These are phyloP conservation scores for Achroia grisella DNA, from an alignment of 1,140 invertebrate species.

Conservation along the genomic window DNA sequence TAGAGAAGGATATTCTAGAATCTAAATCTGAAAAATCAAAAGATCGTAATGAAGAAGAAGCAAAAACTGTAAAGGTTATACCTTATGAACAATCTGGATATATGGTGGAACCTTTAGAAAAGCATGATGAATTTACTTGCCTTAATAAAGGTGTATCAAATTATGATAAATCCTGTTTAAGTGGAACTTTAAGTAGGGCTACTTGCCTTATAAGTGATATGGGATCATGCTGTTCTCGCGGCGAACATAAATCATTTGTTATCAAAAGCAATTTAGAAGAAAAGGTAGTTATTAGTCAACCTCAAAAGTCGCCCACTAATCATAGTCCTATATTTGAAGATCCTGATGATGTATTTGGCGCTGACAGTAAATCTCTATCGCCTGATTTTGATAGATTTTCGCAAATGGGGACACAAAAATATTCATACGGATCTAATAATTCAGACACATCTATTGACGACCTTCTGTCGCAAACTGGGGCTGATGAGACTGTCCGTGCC, in stretches of 20 bases:
- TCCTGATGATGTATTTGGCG: slow-evolving; percentile 78
- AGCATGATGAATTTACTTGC: slow-evolving; percentile 53
- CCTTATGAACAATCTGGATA: slow-evolving; percentile 69
- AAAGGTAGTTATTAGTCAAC: slow-evolving; percentile 75
- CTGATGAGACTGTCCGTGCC: slow-evolving; percentile 56
- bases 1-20: slow-evolving; percentile 64
- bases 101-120: slow-evolving; percentile 68
- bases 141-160: slow-evolving; percentile 59
- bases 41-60: slow-evolving; percentile 21
- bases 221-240: slow-evolving; percentile 62
- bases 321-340: slow-evolving; percentile 78
- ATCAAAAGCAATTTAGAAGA: slow-evolving; percentile 55
- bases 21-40: slow-evolving; percentile 50
- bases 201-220: slow-evolving; percentile 70
- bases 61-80: slow-evolving; percentile 48
- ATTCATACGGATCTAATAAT: slow-evolving; percentile 78
- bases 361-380: slow-evolving; percentile 74
- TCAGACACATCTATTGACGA: slow-evolving; percentile 77
- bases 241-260: slow-evolving; percentile 56
- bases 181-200: slow-evolving; percentile 73
- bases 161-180: slow-evolving; percentile 74
- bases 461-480: slow-evolving; percentile 70
- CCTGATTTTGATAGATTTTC: slow-evolving; percentile 73
- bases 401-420: slow-evolving; percentile 66
- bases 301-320: slow-evolving; percentile 74